Conservation (phyloP, 2,797 vertebrate genomes). For the Pogoniulus pusillus region DNA sequence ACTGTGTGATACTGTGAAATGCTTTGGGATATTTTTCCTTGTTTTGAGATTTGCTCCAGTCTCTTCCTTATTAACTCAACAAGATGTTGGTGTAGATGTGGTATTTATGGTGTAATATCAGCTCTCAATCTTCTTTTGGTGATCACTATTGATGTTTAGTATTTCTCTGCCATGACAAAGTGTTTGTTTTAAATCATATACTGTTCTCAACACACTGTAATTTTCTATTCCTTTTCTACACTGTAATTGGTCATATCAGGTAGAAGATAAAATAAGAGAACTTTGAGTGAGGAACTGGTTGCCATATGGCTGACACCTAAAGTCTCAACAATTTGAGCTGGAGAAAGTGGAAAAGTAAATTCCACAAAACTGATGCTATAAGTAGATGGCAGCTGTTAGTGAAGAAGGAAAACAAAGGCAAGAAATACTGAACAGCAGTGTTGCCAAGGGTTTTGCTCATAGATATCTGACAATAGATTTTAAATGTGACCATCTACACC, state of each 20-base stretch:
- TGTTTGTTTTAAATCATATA: background rate
- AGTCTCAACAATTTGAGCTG: conserved; percentile 55
- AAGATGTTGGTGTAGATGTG: background rate
- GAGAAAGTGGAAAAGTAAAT: conserved; percentile 47
- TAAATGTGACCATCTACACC: background rate
- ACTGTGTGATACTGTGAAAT: too few relatives aligned
- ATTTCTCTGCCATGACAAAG: background rate
- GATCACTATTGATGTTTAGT: background rate
- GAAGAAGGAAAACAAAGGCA: conserved; percentile 19
- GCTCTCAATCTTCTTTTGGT: background rate
- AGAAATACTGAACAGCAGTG: background rate
- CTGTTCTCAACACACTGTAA: conserved; percentile 19
- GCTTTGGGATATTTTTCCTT: background rate
- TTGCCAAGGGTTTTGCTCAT: background rate
- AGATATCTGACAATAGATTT: background rate
- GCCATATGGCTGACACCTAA: conserved; percentile 56
- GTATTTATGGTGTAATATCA: background rate
- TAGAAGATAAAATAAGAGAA: conserved; percentile 58
- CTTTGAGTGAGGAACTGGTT: conserved; percentile 31
- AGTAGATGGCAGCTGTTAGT: conserved; percentile 47
- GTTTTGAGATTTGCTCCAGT: background rate
- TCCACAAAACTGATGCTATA: conserved; percentile 21
- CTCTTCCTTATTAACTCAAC: background rate
- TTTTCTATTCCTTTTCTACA: conserved; percentile 25
- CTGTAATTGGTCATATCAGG: conserved; percentile 46